Evolutionary conservation across 2,797 vertebrate species (phyloP), one percentile per base, ranked within the genome.

Genomic region (Sebastes flavidus): DNA sequence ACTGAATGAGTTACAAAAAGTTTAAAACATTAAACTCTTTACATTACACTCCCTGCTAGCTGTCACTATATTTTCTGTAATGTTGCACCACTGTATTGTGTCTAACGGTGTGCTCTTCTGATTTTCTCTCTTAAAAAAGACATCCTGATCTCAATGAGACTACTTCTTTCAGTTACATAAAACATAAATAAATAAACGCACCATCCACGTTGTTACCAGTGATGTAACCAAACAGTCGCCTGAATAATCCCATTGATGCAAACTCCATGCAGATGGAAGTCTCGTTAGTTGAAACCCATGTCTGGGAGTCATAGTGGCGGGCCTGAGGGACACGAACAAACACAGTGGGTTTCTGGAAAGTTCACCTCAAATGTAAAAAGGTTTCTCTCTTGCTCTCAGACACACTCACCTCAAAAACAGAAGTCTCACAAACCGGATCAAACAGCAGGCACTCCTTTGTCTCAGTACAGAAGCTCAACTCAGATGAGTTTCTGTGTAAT

Each of bases 181-280:
- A 59, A 58, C 9, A 32, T 8, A 36, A 7, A 38, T 24, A 22
- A 22, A 52, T 24, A 4, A 46, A 68, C 38, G 0, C n/a, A 76
- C 68, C 89, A 2, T 65, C 56, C n/a, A 76, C 32, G 2, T 96
- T 96, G 56, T 58, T 65, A 20, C 96, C 95, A 0, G 18, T 65
- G 75, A 96, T 96, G 87, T 96, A 96, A 0, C 82, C 69, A 49
- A 59, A 95, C 30, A 97, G 93, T 61, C 88, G 90, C 38, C 4
- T 78, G 87, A 96, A 96, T 5, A 87, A 73, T 11, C 0, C 70
- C 4, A 82, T 4, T 3, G 18, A 0, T 9, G 94, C 93, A 0
- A 87, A 0, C 2, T 94, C 95, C 88, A 90, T 89, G 24, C 89
- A 20, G 8, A 7, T 8, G 25, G 86, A 82, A 1, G 59, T 25